Conservation (phyloP, 2,888 invertebrate genomes). For the Stenurella melanura region DNA sequence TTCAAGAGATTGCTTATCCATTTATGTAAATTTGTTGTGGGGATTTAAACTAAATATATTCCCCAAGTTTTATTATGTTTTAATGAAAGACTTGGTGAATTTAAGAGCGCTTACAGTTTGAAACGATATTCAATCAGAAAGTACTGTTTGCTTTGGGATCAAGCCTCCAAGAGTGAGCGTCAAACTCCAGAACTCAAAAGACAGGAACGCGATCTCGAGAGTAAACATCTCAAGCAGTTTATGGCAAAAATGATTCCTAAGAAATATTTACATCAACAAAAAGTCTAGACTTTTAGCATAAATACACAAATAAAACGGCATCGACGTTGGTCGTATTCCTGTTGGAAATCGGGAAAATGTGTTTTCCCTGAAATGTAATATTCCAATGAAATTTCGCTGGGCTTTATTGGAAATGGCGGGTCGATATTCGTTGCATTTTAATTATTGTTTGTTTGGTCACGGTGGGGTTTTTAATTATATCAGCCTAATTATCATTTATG, state of each 20-base stretch:
- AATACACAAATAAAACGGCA: slow-evolving; percentile 21
- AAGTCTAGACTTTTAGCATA: slow-evolving; percentile 26
- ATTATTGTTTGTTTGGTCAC: slow-evolving; percentile 21
- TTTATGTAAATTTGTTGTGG: slow-evolving; percentile 30
- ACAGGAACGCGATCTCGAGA: slow-evolving; percentile 48
- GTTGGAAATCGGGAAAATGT: slow-evolving; percentile 2
- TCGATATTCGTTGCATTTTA: slow-evolving; percentile 33
- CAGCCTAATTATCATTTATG: slow-evolving; percentile 22
- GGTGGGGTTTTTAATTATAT: slow-evolving; percentile 12
- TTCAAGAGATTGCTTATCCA: slow-evolving; percentile 16
- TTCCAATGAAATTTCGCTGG: slow-evolving; percentile 1
- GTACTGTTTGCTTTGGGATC: slow-evolving; percentile 49
- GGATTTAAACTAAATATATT: slow-evolving; percentile 23
- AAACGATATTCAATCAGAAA: slow-evolving; percentile 48
- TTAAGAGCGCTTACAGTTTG: slow-evolving; percentile 40
- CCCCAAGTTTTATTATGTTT: slow-evolving; percentile 50
- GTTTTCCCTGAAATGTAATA: slow-evolving; percentile 4
- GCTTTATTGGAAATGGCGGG: slow-evolving; percentile 5
- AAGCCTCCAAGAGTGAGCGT: slow-evolving; percentile 38
- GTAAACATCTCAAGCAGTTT: slow-evolving; percentile 53
- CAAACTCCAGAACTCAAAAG: slow-evolving; percentile 38
- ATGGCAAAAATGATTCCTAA: slow-evolving; percentile 46
- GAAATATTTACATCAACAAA: slow-evolving; percentile 40
- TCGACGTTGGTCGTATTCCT: not conserved
- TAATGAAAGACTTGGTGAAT: slow-evolving; percentile 50